phyloP scores from a whole-genome alignment of 2,888 invertebrate species.

The Luperina testacea region DNA sequence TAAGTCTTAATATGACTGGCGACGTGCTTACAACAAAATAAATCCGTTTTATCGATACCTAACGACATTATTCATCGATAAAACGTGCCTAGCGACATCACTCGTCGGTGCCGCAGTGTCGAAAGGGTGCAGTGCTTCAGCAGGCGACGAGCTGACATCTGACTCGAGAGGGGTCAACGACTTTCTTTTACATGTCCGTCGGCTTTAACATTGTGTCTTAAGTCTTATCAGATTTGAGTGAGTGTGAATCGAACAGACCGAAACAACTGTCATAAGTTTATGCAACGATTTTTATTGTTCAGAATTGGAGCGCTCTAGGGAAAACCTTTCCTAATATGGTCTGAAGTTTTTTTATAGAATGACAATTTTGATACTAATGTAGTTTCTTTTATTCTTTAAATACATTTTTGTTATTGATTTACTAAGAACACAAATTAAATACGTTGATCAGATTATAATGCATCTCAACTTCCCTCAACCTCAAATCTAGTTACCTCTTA shows the following conservation, averaged over 20 bases:
- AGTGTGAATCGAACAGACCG: constrained; percentile 57
- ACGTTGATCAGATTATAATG: neutral
- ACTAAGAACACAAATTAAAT: neutral
- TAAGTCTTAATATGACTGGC: constrained; percentile 34
- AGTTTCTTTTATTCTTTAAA: neutral
- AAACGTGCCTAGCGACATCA: constrained; percentile 64
- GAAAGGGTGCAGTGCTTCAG: constrained; percentile 88
- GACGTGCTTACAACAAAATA: constrained; percentile 44
- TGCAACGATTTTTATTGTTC: constrained; percentile 27
- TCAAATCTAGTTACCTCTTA: neutral
- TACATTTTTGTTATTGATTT: neutral
- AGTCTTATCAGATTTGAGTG: constrained; percentile 67
- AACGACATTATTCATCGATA: constrained; percentile 65
- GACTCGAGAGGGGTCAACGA: constrained; percentile 84
- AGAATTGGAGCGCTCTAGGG: constrained; percentile 16
- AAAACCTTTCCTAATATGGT: constrained; percentile 24
- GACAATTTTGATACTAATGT: constrained; percentile 8
- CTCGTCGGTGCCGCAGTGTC: constrained; percentile 85
- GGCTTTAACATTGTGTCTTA: constrained; percentile 63
- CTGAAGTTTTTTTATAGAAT: neutral
- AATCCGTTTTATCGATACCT: constrained; percentile 53
- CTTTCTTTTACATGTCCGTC: constrained; percentile 74
- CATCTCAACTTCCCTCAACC: neutral
- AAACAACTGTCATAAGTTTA: constrained; percentile 48
- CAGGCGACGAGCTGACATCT: constrained; percentile 82